Conservation (phyloP, 2,888 invertebrate species). For the Agrochola circellaris region DNA sequence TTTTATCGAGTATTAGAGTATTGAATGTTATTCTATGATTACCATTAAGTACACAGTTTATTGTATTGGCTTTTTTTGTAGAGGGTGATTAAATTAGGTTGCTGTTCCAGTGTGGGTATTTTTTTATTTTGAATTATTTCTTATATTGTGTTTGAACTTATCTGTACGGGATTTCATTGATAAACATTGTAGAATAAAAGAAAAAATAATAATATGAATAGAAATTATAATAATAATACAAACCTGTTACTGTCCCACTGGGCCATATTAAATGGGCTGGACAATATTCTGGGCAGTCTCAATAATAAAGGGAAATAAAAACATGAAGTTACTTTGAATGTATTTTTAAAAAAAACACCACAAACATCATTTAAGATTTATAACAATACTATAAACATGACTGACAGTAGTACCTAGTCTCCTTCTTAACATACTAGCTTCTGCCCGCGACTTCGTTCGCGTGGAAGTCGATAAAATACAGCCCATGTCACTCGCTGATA, state of each 20-base stretch:
- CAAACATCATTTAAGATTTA: not conserved
- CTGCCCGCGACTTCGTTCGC: too few species aligned
- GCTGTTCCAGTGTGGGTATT: not conserved
- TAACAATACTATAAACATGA: not conserved
- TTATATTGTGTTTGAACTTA: not conserved
- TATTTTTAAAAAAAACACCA: not conserved
- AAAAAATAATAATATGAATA: too few species aligned
- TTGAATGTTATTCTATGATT: slow-evolving; percentile 61
- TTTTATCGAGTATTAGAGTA: slow-evolving; percentile 58
- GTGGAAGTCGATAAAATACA: too few species aligned
- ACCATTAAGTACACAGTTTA: slow-evolving; percentile 42
- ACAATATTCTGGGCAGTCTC: too few species aligned
- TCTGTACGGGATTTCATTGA: not conserved
- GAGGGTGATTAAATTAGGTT: slow-evolving; percentile 39
- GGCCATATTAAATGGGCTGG: too few species aligned
- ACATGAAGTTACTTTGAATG: not conserved
- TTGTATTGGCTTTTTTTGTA: slow-evolving; percentile 27
- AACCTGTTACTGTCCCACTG: too few species aligned
- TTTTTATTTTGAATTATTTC: not conserved
- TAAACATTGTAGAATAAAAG: too few species aligned
- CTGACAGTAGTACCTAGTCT: not conserved
- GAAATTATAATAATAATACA: too few species aligned
- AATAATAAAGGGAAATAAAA: not conserved
- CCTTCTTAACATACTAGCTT: not conserved
- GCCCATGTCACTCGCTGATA: too few species aligned